Percentiles rank a stretch among this genome's conserved stretches.
Evolutionary conservation across 1,140 invertebrate species (phyloP).

Genomic region (Bombus terrestris): DNA sequence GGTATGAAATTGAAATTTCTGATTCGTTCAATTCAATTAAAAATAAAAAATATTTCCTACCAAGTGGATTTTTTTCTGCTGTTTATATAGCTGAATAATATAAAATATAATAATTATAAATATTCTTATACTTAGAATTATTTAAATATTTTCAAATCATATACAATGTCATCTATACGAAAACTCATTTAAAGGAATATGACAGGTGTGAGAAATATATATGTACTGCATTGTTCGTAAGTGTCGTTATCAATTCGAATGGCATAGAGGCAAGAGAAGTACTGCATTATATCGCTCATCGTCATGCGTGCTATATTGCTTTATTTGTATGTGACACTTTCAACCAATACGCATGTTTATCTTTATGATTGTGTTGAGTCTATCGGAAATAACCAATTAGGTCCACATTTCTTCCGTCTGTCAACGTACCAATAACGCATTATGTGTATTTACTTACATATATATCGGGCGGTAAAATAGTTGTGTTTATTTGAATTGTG

Average conservation of each 20-base stretch:
- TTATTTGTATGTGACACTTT: too few species aligned
- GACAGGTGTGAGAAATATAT: neutral
- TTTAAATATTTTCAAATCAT: constrained; percentile 5
- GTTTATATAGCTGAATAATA: neutral
- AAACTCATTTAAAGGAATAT: neutral
- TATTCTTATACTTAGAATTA: neutral
- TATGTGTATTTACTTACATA: neutral
- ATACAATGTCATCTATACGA: constrained; percentile 39
- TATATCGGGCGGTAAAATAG: neutral
- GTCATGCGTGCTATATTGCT: too few species aligned
- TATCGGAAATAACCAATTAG: too few species aligned
- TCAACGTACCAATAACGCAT: too few species aligned
- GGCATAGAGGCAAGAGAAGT: too few species aligned
- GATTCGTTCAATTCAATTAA: neutral
- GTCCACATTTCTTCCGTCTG: too few species aligned
- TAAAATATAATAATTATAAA: neutral
- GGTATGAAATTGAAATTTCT: neutral
- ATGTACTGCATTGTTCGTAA: neutral
- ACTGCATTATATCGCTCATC: too few species aligned
- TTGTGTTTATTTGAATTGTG: constrained; percentile 27
- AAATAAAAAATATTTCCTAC: neutral
- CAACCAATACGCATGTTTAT: too few species aligned
- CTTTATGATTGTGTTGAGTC: too few species aligned
- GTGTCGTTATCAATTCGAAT: too few species aligned
- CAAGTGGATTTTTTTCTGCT: neutral